Evolutionary conservation across 2,888 invertebrate species (phyloP).

Genomic region (Neria commutata): DNA sequence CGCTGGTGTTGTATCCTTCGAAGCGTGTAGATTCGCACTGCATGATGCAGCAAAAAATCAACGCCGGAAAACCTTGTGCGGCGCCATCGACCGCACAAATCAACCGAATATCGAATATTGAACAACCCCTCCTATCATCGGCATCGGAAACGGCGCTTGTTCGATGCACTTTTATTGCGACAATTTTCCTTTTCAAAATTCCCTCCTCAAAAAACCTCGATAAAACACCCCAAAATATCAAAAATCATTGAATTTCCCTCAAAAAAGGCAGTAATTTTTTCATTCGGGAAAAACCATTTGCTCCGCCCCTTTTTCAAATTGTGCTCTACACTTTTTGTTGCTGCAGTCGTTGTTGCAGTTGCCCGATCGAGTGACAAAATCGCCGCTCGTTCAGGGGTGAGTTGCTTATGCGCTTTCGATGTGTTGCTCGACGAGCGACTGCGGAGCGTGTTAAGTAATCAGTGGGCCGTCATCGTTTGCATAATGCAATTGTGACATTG

Average conservation of each 20-base stretch:
- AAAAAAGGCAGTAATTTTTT: conserved; percentile 42
- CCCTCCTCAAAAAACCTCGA: conserved; percentile 47
- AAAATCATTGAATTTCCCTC: conserved; percentile 60
- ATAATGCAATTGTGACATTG: not conserved
- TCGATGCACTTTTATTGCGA: conserved; percentile 37
- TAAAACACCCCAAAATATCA: conserved; percentile 62
- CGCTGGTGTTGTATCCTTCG: conserved; percentile 52
- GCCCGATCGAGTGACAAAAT: conserved; percentile 19
- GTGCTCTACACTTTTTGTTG: conserved; percentile 25
- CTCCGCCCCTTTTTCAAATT: conserved; percentile 53
- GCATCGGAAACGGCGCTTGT: conserved; percentile 1
- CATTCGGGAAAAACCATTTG: conserved; percentile 51
- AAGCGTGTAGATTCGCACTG: conserved; percentile 57
- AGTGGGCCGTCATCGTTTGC: not conserved
- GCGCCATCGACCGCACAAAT: conserved; percentile 34
- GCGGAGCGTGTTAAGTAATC: not conserved
- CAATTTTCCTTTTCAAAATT: conserved; percentile 29
- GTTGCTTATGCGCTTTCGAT: not conserved
- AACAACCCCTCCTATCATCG: conserved; percentile 29
- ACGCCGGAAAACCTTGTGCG: conserved; percentile 34
- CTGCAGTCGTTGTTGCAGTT: conserved; percentile 26
- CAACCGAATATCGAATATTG: conserved; percentile 26
- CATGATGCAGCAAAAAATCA: conserved; percentile 55
- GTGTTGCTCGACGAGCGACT: conserved; percentile 9
- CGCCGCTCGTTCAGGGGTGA: conserved; percentile 10